Conservation (phyloP, 2,888 invertebrate genomes). For the Nomada flava region DNA sequence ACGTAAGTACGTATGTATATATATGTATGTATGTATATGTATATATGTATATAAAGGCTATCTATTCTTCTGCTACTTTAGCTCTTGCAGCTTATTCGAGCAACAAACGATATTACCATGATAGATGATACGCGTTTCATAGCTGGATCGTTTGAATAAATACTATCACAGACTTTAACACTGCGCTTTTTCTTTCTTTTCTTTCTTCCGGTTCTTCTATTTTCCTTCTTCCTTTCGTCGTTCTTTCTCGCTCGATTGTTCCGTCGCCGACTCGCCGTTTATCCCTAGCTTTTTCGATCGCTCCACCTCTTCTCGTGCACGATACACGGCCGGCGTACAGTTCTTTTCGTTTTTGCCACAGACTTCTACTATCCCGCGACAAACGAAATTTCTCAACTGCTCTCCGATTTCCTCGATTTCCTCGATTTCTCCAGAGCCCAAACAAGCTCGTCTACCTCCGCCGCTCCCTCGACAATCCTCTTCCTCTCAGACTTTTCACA, state of each 20-base stretch:
- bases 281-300: conserved; percentile 9
- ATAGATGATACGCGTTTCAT: conserved; percentile 61
- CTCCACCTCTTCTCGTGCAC: neutral
- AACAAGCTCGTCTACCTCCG: conserved; percentile 26
- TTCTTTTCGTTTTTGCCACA: neutral
- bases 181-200: conserved; percentile 68
- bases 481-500: conserved; percentile 62
- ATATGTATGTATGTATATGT: conserved; percentile 65
- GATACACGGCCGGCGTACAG: conserved; percentile 8
- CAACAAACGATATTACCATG: conserved; percentile 41
- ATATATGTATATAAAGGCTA: conserved; percentile 84
- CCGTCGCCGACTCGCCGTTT: neutral
- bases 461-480: conserved; percentile 25
- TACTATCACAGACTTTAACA: conserved; percentile 83
- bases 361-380: conserved; percentile 25
- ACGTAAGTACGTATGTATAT: conserved; percentile 78
- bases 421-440: conserved; percentile 9
- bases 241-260: conserved; percentile 28
- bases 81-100: conserved; percentile 31
- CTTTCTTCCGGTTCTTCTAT: conserved; percentile 18
- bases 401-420: conserved; percentile 25
- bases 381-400: conserved; percentile 31
- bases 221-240: conserved; percentile 23
- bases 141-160: conserved; percentile 78
- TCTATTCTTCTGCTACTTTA: conserved; percentile 62